Conservation (phyloP, 2,888 invertebrate genomes). For the Latrodectus elegans region DNA sequence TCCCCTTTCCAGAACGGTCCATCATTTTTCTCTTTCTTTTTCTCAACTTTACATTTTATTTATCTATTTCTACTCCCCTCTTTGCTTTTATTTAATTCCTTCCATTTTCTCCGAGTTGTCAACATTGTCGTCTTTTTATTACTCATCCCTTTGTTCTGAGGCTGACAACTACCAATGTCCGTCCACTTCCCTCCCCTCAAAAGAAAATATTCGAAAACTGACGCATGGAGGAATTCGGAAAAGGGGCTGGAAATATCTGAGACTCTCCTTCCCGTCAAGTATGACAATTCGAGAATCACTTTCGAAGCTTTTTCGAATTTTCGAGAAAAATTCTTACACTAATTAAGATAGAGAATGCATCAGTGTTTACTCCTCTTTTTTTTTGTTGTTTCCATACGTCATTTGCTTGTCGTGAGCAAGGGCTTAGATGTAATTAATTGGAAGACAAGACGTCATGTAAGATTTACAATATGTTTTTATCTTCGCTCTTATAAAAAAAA, state of each 20-base stretch:
- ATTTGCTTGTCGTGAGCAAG: too few species aligned
- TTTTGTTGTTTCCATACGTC: too few species aligned
- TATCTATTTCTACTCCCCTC: constrained; percentile 10
- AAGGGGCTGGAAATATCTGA: neutral
- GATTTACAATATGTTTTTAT: too few species aligned
- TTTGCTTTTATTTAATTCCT: constrained; percentile 49
- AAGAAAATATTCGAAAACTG: constrained; percentile 17
- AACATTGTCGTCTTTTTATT: constrained; percentile 51
- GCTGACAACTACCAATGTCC: constrained; percentile 2
- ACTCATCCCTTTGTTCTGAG: constrained; percentile 31
- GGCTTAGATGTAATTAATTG: too few species aligned
- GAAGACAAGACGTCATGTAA: too few species aligned
- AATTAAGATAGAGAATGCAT: too few species aligned
- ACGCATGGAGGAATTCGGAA: constrained; percentile 4
- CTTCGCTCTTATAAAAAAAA: too few species aligned
- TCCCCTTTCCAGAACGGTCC: constrained; percentile 11
- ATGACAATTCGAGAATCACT: constrained; percentile 30
- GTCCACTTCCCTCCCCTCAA: neutral
- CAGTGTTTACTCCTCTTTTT: too few species aligned
- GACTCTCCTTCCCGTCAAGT: constrained; percentile 21
- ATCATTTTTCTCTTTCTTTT: constrained; percentile 3
- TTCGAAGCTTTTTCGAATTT: neutral
- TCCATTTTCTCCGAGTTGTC: constrained; percentile 46
- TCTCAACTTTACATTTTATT: constrained; percentile 11
- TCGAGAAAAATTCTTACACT: too few species aligned